Percentiles rank a stretch among this genome's conserved stretches.
These are phyloP conservation scores for Takifugu flavidus DNA, from an alignment of 2,113 vertebrate species.

Conservation along the genomic window DNA sequence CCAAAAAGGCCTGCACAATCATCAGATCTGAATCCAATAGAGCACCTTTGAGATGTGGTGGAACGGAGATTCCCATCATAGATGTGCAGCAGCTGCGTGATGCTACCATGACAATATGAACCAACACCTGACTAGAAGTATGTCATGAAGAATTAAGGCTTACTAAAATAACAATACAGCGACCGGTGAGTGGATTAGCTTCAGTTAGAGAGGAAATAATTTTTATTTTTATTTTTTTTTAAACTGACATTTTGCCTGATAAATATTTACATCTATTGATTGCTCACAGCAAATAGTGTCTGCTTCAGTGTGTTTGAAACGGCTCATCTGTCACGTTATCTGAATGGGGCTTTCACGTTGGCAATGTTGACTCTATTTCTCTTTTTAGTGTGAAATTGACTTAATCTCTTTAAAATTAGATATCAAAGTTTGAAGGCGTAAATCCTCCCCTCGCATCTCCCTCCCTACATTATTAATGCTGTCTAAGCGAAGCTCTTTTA, in stretches of 20 bases:
- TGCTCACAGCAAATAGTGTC: neutral
- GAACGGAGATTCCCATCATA: too few species aligned
- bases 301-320: neutral
- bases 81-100: too few species aligned
- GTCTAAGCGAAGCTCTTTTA: constrained; percentile 52
- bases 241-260: neutral
- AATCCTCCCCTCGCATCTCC: constrained; percentile 14
- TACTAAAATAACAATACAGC: too few species aligned
- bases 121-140: too few species aligned
- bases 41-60: too few species aligned
- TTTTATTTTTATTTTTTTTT: neutral
- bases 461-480: constrained; percentile 57
- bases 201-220: constrained; percentile 25
- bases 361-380: neutral
- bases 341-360: neutral
- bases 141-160: too few species aligned
- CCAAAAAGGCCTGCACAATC: too few species aligned
- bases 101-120: too few species aligned
- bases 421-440: constrained; percentile 31
- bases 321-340: neutral
- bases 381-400: neutral
- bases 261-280: neutral
- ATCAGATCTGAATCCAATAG: too few species aligned
- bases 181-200: constrained; percentile 4
- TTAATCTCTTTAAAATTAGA: constrained; percentile 16